Conservation (phyloP, 2,113 vertebrate species). For the Oryzias melastigma region DNA sequence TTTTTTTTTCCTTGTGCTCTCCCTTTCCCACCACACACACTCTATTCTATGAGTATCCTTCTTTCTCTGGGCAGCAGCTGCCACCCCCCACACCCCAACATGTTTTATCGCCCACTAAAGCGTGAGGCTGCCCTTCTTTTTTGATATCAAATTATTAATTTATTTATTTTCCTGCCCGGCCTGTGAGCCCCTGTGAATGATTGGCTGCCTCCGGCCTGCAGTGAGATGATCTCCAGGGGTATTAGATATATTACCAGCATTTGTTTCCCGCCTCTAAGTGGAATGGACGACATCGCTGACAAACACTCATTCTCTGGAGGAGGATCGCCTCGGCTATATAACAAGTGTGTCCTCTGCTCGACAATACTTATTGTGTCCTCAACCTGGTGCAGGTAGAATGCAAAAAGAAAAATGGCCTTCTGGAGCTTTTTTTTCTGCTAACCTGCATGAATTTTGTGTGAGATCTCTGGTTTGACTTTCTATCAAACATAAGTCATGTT, state of each 20-base stretch:
- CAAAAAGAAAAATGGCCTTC: conserved; percentile 30
- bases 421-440: conserved; percentile 36
- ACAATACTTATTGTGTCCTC: conserved; percentile 58
- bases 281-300: conserved; percentile 57
- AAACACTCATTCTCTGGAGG: conserved; percentile 65
- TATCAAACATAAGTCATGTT: conserved; percentile 9
- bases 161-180: conserved; percentile 69
- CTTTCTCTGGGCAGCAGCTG: conserved; percentile 45
- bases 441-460: conserved; percentile 26
- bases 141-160: conserved; percentile 70
- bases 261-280: conserved; percentile 72
- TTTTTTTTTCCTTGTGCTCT: conserved; percentile 45
- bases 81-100: conserved; percentile 55
- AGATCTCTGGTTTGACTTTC: conserved; percentile 17
- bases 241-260: conserved; percentile 77
- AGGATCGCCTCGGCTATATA: conserved; percentile 54
- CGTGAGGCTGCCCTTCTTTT: conserved; percentile 67
- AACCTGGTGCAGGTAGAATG: conserved; percentile 16
- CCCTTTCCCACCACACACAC: conserved; percentile 25
- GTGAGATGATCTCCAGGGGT: conserved; percentile 61
- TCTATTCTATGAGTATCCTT: conserved; percentile 47
- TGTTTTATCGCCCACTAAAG: conserved; percentile 76
- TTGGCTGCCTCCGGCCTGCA: conserved; percentile 52
- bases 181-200: conserved; percentile 61
- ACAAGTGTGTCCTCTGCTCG: conserved; percentile 52